phyloP scores from a whole-genome alignment of 2,888 invertebrate genomes.

The Stictocephala bisonia region DNA sequence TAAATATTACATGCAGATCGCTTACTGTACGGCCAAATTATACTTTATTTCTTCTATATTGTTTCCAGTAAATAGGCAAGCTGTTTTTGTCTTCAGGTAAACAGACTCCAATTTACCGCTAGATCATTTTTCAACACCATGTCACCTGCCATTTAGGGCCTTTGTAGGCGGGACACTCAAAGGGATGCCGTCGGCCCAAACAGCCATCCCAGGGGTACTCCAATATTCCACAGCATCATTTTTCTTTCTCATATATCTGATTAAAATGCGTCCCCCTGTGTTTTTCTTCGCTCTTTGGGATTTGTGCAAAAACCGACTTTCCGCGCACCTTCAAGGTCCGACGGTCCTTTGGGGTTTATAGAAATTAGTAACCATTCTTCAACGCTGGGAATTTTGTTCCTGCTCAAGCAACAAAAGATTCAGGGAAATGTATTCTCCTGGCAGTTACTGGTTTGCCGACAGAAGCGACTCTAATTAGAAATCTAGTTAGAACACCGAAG shows the following conservation, averaged over 20 bases:
- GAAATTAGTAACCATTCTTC: constrained; percentile 27
- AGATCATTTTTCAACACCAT: constrained; percentile 23
- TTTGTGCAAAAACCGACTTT: constrained; percentile 25
- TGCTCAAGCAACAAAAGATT: neutral
- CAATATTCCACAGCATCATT: constrained; percentile 43
- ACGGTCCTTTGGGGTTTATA: constrained; percentile 6
- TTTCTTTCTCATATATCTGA: constrained; percentile 45
- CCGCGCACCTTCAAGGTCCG: constrained; percentile 9
- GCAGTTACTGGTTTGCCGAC: neutral
- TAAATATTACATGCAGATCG: constrained; percentile 4
- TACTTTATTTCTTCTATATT: no score
- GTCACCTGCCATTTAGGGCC: constrained; percentile 30
- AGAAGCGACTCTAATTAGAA: no score
- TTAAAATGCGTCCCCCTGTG: constrained; percentile 40
- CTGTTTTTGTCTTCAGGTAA: no score
- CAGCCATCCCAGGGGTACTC: constrained; percentile 21
- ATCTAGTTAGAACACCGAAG: no score
- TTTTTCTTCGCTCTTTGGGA: constrained; percentile 18
- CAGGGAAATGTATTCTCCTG: neutral
- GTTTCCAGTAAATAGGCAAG: no score
- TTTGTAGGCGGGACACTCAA: constrained; percentile 33
- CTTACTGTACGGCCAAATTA: no score
- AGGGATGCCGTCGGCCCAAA: constrained; percentile 7
- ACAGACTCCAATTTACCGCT: neutral
- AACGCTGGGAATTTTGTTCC: constrained; percentile 10